These are phyloP conservation scores for Zootoca vivipara DNA, from an alignment of 2,113 vertebrate genomes.

Conservation along the genomic window DNA sequence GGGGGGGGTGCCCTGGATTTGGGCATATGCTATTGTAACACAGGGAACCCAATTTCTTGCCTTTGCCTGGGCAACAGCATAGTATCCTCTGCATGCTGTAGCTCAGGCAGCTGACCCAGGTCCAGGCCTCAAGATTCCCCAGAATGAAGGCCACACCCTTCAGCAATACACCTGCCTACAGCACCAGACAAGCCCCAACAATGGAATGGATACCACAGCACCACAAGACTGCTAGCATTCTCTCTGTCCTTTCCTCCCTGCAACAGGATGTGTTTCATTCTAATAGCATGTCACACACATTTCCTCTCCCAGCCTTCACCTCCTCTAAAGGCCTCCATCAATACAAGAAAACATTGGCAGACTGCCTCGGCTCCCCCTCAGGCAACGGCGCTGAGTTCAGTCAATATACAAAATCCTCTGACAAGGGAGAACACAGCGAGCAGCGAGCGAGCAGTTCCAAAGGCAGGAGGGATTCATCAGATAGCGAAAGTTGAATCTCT, in stretches of 20 bases:
- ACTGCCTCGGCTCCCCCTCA: conserved; percentile 19
- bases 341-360: conserved; percentile 28
- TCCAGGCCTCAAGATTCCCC: no score
- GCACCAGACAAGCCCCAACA: background rate
- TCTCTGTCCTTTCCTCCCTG: background rate
- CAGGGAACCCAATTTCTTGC: background rate
- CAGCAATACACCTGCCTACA: background rate
- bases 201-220: background rate
- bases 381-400: conserved; percentile 44
- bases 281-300: conserved; percentile 1
- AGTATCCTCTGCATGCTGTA: background rate
- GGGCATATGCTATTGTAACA: no score
- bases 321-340: conserved; percentile 29
- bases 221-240: background rate
- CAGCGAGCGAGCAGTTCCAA: conserved; percentile 11
- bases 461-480: conserved; percentile 16
- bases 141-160: no score
- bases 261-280: conserved; percentile 13
- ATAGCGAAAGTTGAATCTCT: conserved; percentile 21
- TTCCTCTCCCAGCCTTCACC: conserved; percentile 26
- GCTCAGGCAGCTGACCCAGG: background rate
- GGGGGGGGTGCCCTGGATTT: no score
- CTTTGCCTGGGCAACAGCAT: no score
- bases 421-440: conserved; percentile 28
- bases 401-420: conserved; percentile 41